These are phyloP conservation scores for Argopecten irradians DNA, from an alignment of 1,140 invertebrate genomes.

Conservation along the genomic window DNA sequence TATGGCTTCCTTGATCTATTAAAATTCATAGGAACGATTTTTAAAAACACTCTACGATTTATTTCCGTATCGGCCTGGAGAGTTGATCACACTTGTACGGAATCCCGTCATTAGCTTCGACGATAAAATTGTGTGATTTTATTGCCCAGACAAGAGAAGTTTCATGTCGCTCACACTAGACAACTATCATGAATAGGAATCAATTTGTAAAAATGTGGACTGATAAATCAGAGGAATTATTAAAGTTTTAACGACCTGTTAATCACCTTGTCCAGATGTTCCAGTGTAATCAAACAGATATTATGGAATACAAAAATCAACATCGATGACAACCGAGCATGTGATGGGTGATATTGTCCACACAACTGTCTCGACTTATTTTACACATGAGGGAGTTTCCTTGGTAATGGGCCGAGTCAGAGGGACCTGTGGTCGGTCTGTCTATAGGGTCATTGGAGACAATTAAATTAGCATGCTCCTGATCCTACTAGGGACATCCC, in stretches of 20 bases:
- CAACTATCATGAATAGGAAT: not conserved
- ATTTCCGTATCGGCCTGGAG: not conserved
- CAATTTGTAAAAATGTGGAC: not conserved
- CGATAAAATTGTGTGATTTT: not conserved
- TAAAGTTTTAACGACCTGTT: not conserved
- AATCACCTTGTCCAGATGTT: not conserved
- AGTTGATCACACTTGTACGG: not conserved
- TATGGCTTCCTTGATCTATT: not conserved
- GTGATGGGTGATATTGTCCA: not conserved
- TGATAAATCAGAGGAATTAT: not conserved
- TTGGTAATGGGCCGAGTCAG: not conserved
- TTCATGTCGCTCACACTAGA: not conserved
- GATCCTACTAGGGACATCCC: not conserved
- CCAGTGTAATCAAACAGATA: not conserved
- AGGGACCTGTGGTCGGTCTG: not conserved
- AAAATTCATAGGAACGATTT: not conserved
- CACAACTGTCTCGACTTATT: not conserved
- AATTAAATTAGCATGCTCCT: not conserved
- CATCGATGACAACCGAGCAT: not conserved
- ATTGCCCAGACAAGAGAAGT: not conserved
- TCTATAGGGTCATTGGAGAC: not conserved
- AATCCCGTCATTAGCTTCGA: not conserved
- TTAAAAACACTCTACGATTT: not conserved
- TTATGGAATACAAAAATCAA: conserved; percentile 1
- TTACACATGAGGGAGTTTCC: not conserved